Percentiles rank a stretch among this genome's conserved stretches.
Evolutionary conservation across 2,797 vertebrate genomes (phyloP).

Genomic region (Mallotus villosus): DNA sequence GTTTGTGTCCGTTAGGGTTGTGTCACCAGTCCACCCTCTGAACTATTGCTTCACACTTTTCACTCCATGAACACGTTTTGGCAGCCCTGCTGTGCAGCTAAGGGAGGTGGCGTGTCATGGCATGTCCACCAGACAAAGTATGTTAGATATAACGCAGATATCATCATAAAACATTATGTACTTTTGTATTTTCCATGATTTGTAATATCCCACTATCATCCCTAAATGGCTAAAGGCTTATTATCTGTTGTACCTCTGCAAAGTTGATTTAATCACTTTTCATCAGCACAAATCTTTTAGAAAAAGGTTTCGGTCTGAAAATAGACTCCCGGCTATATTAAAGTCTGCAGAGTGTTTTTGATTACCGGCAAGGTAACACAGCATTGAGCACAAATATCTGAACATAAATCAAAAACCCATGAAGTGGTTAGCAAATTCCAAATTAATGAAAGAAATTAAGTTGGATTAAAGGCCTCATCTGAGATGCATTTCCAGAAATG

Average conservation of each 20-base stretch:
- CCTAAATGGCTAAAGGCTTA: no score
- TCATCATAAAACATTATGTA: no score
- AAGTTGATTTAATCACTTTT: neutral
- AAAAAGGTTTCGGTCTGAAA: neutral
- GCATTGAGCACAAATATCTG: neutral
- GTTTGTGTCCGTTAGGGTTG: neutral
- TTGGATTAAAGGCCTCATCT: conserved; percentile 1
- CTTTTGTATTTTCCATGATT: no score
- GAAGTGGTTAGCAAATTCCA: neutral
- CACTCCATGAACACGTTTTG: no score
- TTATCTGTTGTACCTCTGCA: no score
- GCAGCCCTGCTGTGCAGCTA: no score
- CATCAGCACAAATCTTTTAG: neutral
- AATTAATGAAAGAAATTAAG: conserved; percentile 1
- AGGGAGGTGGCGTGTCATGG: no score
- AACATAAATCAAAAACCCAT: conserved; percentile 4
- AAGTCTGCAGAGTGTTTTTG: neutral
- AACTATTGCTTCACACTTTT: neutral
- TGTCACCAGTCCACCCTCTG: neutral
- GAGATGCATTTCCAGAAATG: neutral
- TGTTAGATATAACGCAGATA: no score
- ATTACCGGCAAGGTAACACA: neutral
- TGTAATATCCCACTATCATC: no score
- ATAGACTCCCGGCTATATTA: neutral
- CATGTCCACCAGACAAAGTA: no score